These are phyloP conservation scores for Condylura cristata DNA, from an alignment of 2,113 vertebrate species.

Conservation along the genomic window DNA sequence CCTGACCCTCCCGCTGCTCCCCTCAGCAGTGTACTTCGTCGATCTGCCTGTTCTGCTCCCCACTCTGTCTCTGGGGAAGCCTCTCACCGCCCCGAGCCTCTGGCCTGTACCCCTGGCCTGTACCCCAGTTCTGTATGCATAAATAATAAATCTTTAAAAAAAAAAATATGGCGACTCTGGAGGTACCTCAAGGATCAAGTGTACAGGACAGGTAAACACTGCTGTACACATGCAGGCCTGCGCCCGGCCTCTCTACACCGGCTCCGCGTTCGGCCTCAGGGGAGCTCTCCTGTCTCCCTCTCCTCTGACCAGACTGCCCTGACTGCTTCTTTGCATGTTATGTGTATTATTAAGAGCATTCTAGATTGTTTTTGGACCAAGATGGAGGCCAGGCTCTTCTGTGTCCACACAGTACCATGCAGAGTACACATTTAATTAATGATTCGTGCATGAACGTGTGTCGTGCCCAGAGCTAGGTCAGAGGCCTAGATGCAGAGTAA, in stretches of 20 bases:
- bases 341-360: not conserved
- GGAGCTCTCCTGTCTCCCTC: not conserved
- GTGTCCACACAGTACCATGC: fast-evolving
- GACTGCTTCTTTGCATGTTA: not conserved
- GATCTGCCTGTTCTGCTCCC: too few species aligned
- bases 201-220: not conserved
- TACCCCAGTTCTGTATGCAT: too few species aligned
- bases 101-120: too few species aligned
- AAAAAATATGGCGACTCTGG: not conserved
- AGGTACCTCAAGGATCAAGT: not conserved
- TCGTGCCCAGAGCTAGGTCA: not conserved
- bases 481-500: not conserved
- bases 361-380: not conserved
- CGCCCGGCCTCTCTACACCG: fast-evolving
- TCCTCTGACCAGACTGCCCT: not conserved
- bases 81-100: too few species aligned
- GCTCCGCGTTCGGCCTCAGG: not conserved
- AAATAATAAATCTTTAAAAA: too few species aligned
- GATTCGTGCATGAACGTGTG: not conserved
- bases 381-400: not conserved
- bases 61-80: too few species aligned
- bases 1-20: too few species aligned
- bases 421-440: not conserved
- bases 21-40: too few species aligned
- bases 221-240: not conserved